A percentile compares a stretch with the other conserved stretches of the same genome.
These are phyloP conservation scores for Tarsius wallacei DNA, from an alignment of 2,797 vertebrate species.

Conservation along the genomic window DNA sequence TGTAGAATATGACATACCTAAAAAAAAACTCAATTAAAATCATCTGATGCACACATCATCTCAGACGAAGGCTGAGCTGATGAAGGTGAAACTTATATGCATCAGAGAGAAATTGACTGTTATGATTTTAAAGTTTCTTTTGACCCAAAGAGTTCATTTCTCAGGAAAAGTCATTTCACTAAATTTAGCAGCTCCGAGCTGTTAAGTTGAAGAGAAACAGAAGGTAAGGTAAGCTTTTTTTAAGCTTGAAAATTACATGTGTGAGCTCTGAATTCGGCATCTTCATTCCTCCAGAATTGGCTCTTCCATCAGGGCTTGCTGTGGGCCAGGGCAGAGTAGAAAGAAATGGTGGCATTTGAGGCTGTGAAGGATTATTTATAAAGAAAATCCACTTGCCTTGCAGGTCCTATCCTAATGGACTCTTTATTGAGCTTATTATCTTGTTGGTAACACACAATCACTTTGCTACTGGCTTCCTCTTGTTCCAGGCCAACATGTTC, in stretches of 20 bases:
- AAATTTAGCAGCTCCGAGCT: slow-evolving; percentile 72
- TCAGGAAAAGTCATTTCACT: slow-evolving; percentile 63
- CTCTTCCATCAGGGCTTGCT: not conserved
- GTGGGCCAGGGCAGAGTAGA: not conserved
- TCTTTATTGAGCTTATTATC: slow-evolving; percentile 61
- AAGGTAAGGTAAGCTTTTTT: slow-evolving; percentile 75
- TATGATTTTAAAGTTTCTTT: slow-evolving; percentile 58
- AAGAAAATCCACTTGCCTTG: slow-evolving; percentile 53
- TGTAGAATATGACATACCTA: not conserved
- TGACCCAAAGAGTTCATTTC: not conserved
- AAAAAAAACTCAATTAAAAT: not conserved
- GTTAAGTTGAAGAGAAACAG: slow-evolving; percentile 55
- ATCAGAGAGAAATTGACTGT: not conserved
- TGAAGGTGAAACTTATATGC: not conserved
- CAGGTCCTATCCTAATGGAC: slow-evolving; percentile 11
- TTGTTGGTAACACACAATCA: slow-evolving; percentile 61
- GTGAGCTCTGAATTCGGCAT: slow-evolving; percentile 64
- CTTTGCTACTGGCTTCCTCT: slow-evolving; percentile 38
- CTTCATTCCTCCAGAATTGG: slow-evolving; percentile 57
- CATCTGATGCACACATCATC: not conserved
- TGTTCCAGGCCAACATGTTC: slow-evolving; percentile 24
- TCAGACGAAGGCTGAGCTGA: not conserved
- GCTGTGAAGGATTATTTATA: slow-evolving; percentile 28
- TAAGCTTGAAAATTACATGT: slow-evolving; percentile 69
- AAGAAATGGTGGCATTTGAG: not conserved